Base-by-base conservation (phyloP, 2,888 invertebrate genomes). In the Biston betularia region DNA sequence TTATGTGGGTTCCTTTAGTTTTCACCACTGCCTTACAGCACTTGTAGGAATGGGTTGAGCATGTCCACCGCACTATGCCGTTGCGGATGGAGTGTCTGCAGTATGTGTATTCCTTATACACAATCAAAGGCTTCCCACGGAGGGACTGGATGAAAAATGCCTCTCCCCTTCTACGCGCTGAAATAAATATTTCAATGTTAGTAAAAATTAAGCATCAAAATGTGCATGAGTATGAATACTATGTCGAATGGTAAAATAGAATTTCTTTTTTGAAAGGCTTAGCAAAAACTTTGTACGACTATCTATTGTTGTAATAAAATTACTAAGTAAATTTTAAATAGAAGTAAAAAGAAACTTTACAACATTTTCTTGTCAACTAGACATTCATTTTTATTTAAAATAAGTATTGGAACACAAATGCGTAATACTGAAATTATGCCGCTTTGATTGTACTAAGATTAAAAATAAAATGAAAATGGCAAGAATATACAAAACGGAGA, bases 1-100 rank as follows among this genome's bases (percentile, higher is more conserved):
- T 87, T 46, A 93, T 93, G 15, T 85, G 79, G 0, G 75, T 65
- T 0, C 89, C 90, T 0, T 73, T 74, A 0, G 93, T 93, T 77
- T 93, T 92, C 45, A 93, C 88, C 0, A 93, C 87, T 0, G 92
- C 93, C 58, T 91, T 92, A 74, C 93, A 93, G 67, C 89, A 89
- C 73, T 89, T 92, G 68, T 92, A 90, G 1, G 90, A 88, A 72
- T 93, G 93, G 0, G 93, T 93, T 0, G 93, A 93, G 61, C 93
- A 94, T 0, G 89, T 90, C 93, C 93, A 94, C 6, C 92, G 73
- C 0, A 86, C 80, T 11, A 89, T 76, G 0, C 87, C 88, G 45
- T 88, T 89, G 10, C 90, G 79, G 0, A 80, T 71, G 0, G 90
- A 92, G 70, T 93, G 92, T 55, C 83, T 85, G 72, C 92, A 92